These are phyloP conservation scores for Emydura subglobosa DNA, from an alignment of 2,113 vertebrate species.

Conservation along the genomic window DNA sequence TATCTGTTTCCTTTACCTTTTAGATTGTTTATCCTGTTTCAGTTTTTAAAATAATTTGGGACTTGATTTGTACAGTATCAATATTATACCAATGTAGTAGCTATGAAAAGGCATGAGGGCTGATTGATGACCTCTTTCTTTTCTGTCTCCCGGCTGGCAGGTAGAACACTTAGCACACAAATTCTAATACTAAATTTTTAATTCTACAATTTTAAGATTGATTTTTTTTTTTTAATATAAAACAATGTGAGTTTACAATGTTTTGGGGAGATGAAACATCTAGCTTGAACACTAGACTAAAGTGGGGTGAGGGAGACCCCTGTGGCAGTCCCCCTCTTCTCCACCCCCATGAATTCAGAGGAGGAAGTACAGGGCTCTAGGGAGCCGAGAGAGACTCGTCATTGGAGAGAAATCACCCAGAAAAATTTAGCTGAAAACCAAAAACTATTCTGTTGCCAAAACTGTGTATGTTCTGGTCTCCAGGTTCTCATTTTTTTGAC, in stretches of 20 bases:
- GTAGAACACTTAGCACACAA: constrained; percentile 8
- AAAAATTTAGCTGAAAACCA: not conserved
- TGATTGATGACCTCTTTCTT: constrained; percentile 48
- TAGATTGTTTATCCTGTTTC: not conserved
- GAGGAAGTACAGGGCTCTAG: not conserved
- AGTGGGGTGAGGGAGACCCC: not conserved
- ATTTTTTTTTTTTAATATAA: not conserved
- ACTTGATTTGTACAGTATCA: not conserved
- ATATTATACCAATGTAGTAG: not conserved
- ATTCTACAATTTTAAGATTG: not conserved
- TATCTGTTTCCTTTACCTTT: not conserved
- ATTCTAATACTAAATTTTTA: not conserved
- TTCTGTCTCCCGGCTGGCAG: constrained; percentile 1
- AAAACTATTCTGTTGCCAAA: not conserved
- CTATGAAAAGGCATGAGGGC: not conserved
- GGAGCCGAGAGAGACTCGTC: not conserved
- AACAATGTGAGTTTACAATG: not conserved
- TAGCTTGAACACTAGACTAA: not conserved
- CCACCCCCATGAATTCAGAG: not conserved
- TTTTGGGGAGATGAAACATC: not conserved
- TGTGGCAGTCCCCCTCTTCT: not conserved
- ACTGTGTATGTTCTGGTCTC: not conserved
- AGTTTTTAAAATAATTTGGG: not conserved
- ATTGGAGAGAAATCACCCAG: not conserved
- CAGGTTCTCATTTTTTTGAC: not conserved